Evolutionary conservation across 2,113 vertebrate genomes (phyloP), one percentile per base, ranked within the genome.

Genomic region (Hystrix brachyura): DNA sequence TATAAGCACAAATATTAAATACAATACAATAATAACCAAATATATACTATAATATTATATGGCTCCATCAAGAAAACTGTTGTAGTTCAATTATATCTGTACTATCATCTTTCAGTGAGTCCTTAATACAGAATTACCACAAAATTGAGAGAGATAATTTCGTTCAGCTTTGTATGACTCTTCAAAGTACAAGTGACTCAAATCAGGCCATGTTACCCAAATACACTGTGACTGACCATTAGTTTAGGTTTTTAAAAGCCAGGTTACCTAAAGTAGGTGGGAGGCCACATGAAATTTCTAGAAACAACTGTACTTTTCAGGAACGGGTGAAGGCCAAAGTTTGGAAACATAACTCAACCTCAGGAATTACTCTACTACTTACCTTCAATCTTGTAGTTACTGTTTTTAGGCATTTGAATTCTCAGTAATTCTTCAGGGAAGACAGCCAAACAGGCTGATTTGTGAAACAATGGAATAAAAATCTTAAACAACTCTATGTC

Each of bases 391-490:
- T 69, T 93, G n/a, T n/a, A 88, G 88, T 48, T 76, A 84, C 23
- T 81, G 32, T 87, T 93, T 89, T 91, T 19, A 85, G 76, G 71
- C 8, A 0, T 89, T 25, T 91, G 86, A 89, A 92, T 96, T 87
- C 27, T 94, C 78, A 89, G 46, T 95, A 94, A 95, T 88, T 96
- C 81, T 90, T 92, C 53, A 92, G 32, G 59, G 55, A 90, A 94
- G 34, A 23, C 7, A 95, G 27, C 21, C 76, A 97, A 91, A 93
- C 5, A 87, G 59, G 76, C 23, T 92, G 53, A 94, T 62, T 81
- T 94, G 48, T 95, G 38, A 92, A 94, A 91, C 81, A 96, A 89
- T 25, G 51, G 65, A 76, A 91, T 71, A 92, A 94, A 94, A 93
- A 69, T 48, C 90, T 88, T 94, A 76, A 94, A 80, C 59, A 80